Conservation (phyloP, 2,888 invertebrate species). For the Norana najaformis region DNA sequence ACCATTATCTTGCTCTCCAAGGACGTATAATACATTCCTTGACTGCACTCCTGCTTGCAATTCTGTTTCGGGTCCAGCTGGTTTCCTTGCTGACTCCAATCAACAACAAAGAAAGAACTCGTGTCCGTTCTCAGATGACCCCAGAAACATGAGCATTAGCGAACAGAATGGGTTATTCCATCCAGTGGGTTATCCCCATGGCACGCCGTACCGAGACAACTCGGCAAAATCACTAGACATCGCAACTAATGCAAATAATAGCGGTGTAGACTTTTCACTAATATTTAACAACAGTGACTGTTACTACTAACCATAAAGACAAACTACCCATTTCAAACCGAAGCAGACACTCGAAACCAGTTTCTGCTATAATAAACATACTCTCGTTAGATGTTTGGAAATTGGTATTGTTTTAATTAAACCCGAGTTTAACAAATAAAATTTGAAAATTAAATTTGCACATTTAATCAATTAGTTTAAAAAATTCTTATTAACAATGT, state of each 20-base stretch:
- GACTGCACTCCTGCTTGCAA: not conserved
- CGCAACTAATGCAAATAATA: not conserved
- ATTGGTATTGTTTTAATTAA: not conserved
- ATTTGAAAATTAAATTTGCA: too few relatives aligned
- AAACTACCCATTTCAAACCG: not conserved
- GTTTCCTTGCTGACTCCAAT: not conserved
- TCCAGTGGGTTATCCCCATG: not conserved
- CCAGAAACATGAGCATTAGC: not conserved
- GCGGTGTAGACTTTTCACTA: not conserved
- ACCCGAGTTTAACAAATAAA: not conserved
- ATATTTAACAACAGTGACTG: not conserved
- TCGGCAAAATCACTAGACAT: not conserved
- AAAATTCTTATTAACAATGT: too few relatives aligned
- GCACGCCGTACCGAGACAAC: not conserved
- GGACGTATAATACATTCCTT: too few relatives aligned
- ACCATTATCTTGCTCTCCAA: too few relatives aligned
- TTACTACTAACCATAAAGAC: not conserved
- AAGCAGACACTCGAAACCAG: too few relatives aligned
- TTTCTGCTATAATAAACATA: too few relatives aligned
- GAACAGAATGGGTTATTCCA: not conserved
- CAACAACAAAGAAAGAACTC: not conserved
- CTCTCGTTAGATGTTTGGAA: not conserved
- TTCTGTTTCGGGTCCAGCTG: too few relatives aligned
- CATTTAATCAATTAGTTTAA: too few relatives aligned
- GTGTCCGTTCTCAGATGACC: not conserved